phyloP scores from a whole-genome alignment of 2,797 vertebrate genomes.

The Oceanodroma leucorhoa region DNA sequence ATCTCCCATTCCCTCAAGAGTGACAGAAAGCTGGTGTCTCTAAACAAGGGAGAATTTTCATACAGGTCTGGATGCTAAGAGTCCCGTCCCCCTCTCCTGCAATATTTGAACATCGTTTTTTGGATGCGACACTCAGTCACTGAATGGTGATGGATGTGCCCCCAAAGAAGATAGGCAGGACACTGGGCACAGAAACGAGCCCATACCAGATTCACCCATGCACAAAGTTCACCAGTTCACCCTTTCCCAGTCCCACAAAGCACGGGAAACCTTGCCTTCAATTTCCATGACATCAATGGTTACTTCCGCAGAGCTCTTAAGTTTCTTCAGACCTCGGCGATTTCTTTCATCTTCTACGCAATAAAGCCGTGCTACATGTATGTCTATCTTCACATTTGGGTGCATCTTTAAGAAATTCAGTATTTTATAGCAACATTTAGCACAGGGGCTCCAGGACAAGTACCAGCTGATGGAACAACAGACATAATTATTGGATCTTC shows the following conservation, averaged over 20 bases:
- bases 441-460: slow-evolving; percentile 21
- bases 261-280: background rate
- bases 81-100: background rate
- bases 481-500: background rate
- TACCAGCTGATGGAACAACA: background rate
- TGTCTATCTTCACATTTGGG: accelerated
- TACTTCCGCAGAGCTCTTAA: accelerated
- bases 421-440: accelerated
- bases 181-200: background rate
- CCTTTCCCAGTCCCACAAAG: background rate
- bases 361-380: background rate
- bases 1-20: background rate
- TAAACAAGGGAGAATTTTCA: background rate
- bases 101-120: background rate
- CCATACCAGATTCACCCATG: accelerated
- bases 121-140: background rate
- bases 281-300: accelerated
- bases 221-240: background rate
- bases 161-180: background rate
- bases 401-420: background rate
- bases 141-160: background rate
- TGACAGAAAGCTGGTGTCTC: background rate
- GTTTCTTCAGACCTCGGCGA: accelerated
- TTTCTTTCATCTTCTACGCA: accelerated
- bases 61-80: background rate